These are phyloP conservation scores for Tinea pellionella DNA, from an alignment of 2,888 invertebrate genomes.

Conservation along the genomic window DNA sequence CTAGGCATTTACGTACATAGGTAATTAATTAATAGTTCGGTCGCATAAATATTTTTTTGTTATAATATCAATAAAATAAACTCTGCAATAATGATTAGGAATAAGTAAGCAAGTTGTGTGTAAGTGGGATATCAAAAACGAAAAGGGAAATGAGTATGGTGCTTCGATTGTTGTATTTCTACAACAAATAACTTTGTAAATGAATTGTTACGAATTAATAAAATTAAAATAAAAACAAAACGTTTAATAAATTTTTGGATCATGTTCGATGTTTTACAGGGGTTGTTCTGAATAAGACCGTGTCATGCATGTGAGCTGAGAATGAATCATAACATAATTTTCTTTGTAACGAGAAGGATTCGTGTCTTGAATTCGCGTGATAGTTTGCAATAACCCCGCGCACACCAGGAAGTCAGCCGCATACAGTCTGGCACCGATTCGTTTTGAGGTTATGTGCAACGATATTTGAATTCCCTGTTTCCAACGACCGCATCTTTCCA, in stretches of 20 bases:
- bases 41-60: no score
- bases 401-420: not conserved
- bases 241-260: no score
- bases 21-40: no score
- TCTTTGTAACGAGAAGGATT: not conserved
- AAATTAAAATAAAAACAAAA: no score
- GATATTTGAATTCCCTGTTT: not conserved
- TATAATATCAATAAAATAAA: no score
- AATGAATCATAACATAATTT: not conserved
- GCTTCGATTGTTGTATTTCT: no score
- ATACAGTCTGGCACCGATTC: conserved; percentile 1
- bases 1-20: no score
- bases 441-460: not conserved
- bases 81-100: no score
- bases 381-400: not conserved
- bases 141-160: no score
- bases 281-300: not conserved
- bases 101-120: no score
- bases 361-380: not conserved
- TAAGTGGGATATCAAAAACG: no score
- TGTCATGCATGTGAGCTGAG: not conserved
- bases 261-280: not conserved
- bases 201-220: no score
- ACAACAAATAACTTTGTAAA: not conserved
- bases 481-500: not conserved